Conservation (phyloP, 2,113 vertebrate species). For the Micromys minutus region DNA sequence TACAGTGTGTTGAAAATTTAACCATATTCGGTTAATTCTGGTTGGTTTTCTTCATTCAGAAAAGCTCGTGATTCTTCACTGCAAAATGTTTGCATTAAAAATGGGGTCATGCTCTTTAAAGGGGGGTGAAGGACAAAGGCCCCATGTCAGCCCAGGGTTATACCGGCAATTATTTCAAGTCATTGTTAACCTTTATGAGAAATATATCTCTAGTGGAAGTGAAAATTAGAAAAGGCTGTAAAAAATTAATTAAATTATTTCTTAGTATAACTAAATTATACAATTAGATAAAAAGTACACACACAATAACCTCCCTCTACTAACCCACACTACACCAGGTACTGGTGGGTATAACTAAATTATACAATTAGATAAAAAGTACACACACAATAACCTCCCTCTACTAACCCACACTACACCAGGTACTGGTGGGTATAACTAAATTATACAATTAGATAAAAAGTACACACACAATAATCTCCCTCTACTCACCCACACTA, state of each 20-base stretch:
- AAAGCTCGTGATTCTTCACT: neutral
- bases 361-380: conserved; percentile 84
- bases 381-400: conserved; percentile 83
- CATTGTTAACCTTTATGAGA: conserved; percentile 48
- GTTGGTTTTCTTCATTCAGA: conserved; percentile 38
- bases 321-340: no score
- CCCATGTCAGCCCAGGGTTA: neutral
- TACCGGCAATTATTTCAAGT: neutral
- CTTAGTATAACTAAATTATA: conserved; percentile 89
- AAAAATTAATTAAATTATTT: conserved; percentile 74
- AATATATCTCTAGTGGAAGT: conserved; percentile 46
- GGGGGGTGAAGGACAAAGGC: neutral
- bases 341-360: conserved; percentile 88
- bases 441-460: conserved; percentile 84
- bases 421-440: no score
- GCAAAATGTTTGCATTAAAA: neutral
- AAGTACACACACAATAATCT: conserved; percentile 83
- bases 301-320: conserved; percentile 83
- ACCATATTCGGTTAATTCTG: neutral
- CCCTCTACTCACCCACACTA: no score
- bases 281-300: conserved; percentile 81
- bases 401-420: no score
- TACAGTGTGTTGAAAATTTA: conserved; percentile 20
- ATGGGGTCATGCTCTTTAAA: neutral
- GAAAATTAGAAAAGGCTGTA: conserved; percentile 71